Base-by-base conservation (phyloP, 2,888 invertebrate species). In the Synanthedon myopaeformis region DNA sequence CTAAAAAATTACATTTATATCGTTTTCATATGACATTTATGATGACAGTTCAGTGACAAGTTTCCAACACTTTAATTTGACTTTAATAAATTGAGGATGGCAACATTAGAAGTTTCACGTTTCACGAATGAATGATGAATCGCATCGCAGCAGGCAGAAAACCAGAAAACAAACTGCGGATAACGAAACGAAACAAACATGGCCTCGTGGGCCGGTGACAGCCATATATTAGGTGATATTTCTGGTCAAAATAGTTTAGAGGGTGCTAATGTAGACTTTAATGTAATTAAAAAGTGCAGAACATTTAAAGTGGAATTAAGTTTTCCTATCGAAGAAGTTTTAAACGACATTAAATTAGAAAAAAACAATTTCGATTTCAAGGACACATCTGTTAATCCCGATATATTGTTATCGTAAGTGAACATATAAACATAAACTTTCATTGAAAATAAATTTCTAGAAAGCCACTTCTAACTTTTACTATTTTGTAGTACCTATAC, bases 181-280 rank as follows among this genome's bases (percentile, higher is more conserved):
- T 35, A 35, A 35, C 35, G 35, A 35, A 35, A 35, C 52, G 61
- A 62, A 66, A 70, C 65, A 77, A 76, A 80, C 70, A 85, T 86
- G 86, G 86, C 82, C 74, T 79, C 78, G 74, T 80, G 83, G 81
- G 67, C 68, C 61, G 64, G 63, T 78, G 79, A 78, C 73, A 78
- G 75, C 63, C 35, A 35, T 63, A 54, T n/a, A 57, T 64, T 61
- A 57, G 57, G 64, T 68, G 57, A 66, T 69, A 72, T 60, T 56
- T 57, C 60, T 58, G 63, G 56, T 62, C 59, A 62, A 64, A 69
- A 63, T 60, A 64, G 63, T 61, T 54, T 56, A 45, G 55, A 57
- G 56, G 63, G 42, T 53, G 48, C 63, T 54, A 59, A 58, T 50
- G 63, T 61, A 55, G 58, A 65, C 52, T 63, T 65, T 58, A 61